These are phyloP conservation scores for Diaprepes abbreviatus DNA, from an alignment of 2,888 invertebrate species.

Conservation along the genomic window DNA sequence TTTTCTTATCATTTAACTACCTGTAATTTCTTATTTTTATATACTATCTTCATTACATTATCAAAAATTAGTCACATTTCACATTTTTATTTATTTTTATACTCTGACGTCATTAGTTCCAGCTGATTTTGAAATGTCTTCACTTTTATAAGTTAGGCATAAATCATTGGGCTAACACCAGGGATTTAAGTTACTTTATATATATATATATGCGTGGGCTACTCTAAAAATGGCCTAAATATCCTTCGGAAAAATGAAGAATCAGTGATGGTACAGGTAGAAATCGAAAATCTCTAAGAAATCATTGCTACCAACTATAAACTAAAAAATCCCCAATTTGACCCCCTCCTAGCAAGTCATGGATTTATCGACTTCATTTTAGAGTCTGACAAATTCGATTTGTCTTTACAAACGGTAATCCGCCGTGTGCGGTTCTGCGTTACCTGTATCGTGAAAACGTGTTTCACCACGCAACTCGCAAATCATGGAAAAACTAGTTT, in stretches of 20 bases:
- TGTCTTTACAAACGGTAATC: constrained; percentile 49
- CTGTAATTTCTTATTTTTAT: not conserved
- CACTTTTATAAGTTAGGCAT: too few relatives aligned
- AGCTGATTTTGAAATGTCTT: constrained; percentile 18
- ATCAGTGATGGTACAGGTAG: too few relatives aligned
- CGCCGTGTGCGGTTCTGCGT: constrained; percentile 56
- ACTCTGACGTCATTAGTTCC: constrained; percentile 2
- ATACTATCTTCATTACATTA: constrained; percentile 4
- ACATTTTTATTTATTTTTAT: constrained; percentile 20
- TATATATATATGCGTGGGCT: too few relatives aligned
- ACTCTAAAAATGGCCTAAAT: too few relatives aligned
- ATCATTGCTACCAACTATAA: not conserved
- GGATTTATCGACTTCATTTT: not conserved
- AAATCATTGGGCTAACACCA: too few relatives aligned
- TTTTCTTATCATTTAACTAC: not conserved
- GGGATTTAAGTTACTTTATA: too few relatives aligned
- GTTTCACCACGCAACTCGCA: constrained; percentile 49
- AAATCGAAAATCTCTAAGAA: too few relatives aligned
- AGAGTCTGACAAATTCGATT: constrained; percentile 12
- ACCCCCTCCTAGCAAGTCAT: constrained; percentile 3
- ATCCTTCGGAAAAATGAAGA: too few relatives aligned
- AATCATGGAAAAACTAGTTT: constrained; percentile 54
- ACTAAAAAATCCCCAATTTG: not conserved
- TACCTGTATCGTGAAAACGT: constrained; percentile 44
- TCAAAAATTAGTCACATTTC: constrained; percentile 25